These are phyloP conservation scores for Gymnopithys bicolor DNA, from an alignment of 2,797 vertebrate genomes.

Conservation along the genomic window DNA sequence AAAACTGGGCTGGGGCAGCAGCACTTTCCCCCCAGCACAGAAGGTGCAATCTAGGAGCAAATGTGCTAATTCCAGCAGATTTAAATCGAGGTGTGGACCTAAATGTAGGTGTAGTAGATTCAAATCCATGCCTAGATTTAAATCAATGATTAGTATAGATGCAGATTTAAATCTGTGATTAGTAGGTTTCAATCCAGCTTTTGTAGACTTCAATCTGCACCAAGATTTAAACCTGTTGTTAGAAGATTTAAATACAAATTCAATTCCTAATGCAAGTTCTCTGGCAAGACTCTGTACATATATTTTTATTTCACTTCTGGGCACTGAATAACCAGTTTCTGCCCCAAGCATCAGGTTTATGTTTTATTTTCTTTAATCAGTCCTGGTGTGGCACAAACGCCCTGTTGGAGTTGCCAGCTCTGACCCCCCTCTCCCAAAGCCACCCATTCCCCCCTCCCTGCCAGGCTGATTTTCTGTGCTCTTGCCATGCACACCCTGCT, in stretches of 20 bases:
- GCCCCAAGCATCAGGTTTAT: not conserved
- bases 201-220: not conserved
- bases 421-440: accelerated
- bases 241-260: accelerated
- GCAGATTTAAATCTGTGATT: not conserved
- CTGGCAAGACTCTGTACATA: not conserved
- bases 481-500: not conserved
- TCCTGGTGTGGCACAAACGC: not conserved
- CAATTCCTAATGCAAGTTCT: accelerated
- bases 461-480: not conserved
- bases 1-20: not conserved
- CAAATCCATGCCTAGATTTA: accelerated
- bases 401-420: not conserved
- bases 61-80: too few species aligned
- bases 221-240: not conserved
- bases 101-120: not conserved
- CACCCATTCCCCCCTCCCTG: accelerated
- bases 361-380: not conserved
- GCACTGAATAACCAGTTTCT: not conserved
- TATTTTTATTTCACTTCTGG: not conserved
- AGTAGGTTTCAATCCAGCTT: not conserved
- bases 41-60: not conserved
- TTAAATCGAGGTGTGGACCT: not conserved
- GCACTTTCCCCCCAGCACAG: not conserved
- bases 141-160: not conserved